phyloP scores from a whole-genome alignment of 2,113 vertebrate species.

The Acanthochromis polyacanthus region DNA sequence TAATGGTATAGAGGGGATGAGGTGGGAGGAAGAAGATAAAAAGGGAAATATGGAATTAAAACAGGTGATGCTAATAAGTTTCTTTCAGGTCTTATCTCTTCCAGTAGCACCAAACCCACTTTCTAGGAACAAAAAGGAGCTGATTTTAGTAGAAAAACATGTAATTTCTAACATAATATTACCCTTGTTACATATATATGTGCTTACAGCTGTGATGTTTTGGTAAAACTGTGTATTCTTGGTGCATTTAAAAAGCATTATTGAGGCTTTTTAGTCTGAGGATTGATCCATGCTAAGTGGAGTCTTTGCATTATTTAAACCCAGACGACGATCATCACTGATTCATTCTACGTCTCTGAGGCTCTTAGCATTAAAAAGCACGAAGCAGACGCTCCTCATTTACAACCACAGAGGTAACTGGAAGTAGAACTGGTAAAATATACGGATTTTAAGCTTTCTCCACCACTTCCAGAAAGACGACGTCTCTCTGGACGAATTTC shows the following conservation, averaged over 20 bases:
- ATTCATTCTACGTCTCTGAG: conserved; percentile 42
- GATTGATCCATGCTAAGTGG: conserved; percentile 54
- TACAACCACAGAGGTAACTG: neutral
- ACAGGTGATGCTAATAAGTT: conserved; percentile 1
- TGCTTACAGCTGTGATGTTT: too few relatives aligned
- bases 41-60: conserved; percentile 5
- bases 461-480: too few relatives aligned
- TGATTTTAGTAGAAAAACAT: neutral
- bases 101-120: neutral
- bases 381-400: neutral
- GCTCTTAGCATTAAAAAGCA: conserved; percentile 15
- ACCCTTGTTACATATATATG: neutral
- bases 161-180: too few relatives aligned
- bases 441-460: too few relatives aligned
- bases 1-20: conserved; percentile 19
- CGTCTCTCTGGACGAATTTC: too few relatives aligned
- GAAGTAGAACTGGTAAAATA: too few relatives aligned
- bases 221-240: neutral
- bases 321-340: conserved; percentile 34
- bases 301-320: conserved; percentile 63
- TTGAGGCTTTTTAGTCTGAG: conserved; percentile 21
- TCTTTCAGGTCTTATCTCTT: neutral
- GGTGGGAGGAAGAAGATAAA: conserved; percentile 33
- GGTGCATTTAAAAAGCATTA: conserved; percentile 31
- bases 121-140: neutral